phyloP scores from a whole-genome alignment of 2,797 vertebrate genomes.

The Buphagus erythrorhynchus region DNA sequence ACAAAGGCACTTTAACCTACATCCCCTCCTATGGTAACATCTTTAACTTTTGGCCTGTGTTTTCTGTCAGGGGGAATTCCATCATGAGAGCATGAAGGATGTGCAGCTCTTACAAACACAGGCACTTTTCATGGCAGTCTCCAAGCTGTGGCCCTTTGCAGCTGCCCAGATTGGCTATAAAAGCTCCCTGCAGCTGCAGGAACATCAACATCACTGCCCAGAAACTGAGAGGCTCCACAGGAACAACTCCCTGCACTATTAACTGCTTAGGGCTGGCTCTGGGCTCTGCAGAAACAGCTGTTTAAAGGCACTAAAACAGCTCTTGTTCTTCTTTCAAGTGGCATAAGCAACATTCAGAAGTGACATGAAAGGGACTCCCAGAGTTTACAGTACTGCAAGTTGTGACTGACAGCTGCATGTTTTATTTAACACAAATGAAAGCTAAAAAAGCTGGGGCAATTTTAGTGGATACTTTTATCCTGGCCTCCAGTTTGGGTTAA shows the following conservation, averaged over 20 bases:
- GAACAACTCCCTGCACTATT: constrained; percentile 29
- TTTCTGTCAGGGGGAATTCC: constrained; percentile 35
- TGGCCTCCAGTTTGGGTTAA: neutral
- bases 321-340: neutral
- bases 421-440: neutral
- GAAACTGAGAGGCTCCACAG: constrained; percentile 18
- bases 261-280: neutral
- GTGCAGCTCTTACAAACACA: constrained; percentile 58
- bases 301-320: neutral
- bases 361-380: neutral
- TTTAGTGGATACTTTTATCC: neutral
- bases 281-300: neutral
- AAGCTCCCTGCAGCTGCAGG: constrained; percentile 66
- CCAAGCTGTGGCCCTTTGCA: constrained; percentile 59
- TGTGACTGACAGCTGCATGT: neutral
- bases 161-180: constrained; percentile 48
- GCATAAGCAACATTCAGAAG: neutral
- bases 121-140: constrained; percentile 60
- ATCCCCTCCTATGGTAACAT: neutral
- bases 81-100: constrained; percentile 54
- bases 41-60: constrained; percentile 34
- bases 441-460: neutral
- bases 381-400: neutral
- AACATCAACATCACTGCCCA: constrained; percentile 63
- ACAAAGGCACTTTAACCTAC: neutral